Evolutionary conservation across 2,888 invertebrate species (phyloP), one percentile per base, ranked within the genome.

Genomic region (Orthonychiurus folsomi): DNA sequence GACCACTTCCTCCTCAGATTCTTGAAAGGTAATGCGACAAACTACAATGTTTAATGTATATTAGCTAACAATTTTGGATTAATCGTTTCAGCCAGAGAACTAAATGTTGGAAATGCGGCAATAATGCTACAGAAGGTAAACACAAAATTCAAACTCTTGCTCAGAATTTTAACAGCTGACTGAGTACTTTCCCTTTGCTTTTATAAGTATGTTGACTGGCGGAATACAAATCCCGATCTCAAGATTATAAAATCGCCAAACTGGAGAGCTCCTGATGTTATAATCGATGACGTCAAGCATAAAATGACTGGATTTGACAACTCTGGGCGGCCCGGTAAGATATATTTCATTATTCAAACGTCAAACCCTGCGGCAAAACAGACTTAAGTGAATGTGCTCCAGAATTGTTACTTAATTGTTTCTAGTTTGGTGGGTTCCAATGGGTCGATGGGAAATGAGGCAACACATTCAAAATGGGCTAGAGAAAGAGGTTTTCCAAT

Each of bases 231-330:
- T 37, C 9, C 37, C 15, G 37, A 37, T 15, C 37, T 37, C 9
- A 37, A 37, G 37, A 37, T 37, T 37, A 37, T 37, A 37, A 5
- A 37, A 37, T 9, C 37, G 5, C 37, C 37, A 37, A 15, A 15
- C 12, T 60, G 60, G 60, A 53, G 2, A 5, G 50, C 60, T 53
- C 53, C 60, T 5, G 27, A 52, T 15, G 27, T 12, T 5, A 21
- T 60, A 5, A 5, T 37, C 3, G 26, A 60, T 23, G 54, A 60
- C 53, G 20, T 60, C 18, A 52, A 3, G n/a, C 53, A 53, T 27
- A 60, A 60, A 25, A 27, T 60, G 26, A 60, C 53, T n/a, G 60
- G 60, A 2, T 18, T 53, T n/a, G 60, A 60, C 28, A 18, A 27
- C 2, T 3, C 18, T 3, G 60, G 60, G 5, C 60, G 53, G 5